Evolutionary conservation across 2,888 invertebrate genomes (phyloP), one percentile per base, ranked within the genome.

Genomic region (Synanthedon formicaeformis): DNA sequence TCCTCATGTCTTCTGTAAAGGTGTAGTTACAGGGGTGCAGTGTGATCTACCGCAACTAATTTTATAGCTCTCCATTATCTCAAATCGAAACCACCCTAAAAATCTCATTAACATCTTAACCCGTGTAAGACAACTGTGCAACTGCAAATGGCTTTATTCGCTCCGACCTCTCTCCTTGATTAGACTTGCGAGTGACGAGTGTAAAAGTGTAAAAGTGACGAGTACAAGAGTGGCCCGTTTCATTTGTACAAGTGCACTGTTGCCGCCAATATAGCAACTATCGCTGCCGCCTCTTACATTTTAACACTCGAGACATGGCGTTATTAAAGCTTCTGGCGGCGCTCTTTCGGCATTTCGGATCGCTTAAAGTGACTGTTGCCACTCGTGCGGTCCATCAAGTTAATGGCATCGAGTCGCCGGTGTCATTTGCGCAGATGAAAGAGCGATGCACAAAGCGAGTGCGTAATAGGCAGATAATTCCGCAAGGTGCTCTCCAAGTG

Each of bases 381-480:
- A 16, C 49, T 49, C 12, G 49, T 45, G 56, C 58, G 60, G 58
- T 60, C 60, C 60, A 71, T 75, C 64, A 66, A 68, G 70, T 67
- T 71, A 74, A 76, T 80, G 78, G 68, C 60, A 64, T 62, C 61
- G 60, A 49, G 23, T 49, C 23, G 49, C 49, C 66, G 64, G 65
- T 69, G 70, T 71, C 71, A 68, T 70, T 72, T 69, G 64, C 69
- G 64, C 62, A 76, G 75, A 80, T 79, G 75, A 78, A 79, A 77
- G 77, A 62, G 64, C 60, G 58, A 64, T 60, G 64, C 65, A 77
- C 86, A 86, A 86, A 86, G 86, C 80, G 67, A 87, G 86, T 79
- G 82, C 69, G 62, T 85, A 87, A 87, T 87, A 82, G 81, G 75
- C 73, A 78, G 81, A 83, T 79, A 75, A 81, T 82, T 81, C 76